Evolutionary conservation across 2,888 invertebrate species (phyloP).

Genomic region (Oscheius myriophilus): DNA sequence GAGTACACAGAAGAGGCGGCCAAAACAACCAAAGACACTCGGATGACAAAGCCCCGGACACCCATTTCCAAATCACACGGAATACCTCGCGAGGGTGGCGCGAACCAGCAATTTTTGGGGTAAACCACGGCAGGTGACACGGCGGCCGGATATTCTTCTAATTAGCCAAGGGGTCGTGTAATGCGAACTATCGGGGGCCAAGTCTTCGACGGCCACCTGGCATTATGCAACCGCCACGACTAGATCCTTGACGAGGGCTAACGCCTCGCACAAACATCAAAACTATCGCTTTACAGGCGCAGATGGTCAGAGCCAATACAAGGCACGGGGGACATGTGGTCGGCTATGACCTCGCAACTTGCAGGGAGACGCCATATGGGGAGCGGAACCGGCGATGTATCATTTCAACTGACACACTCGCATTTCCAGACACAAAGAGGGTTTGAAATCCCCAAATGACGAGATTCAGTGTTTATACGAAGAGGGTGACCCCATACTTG

Average conservation of each 20-base stretch:
- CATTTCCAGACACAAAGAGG: no score
- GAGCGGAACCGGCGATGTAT: no score
- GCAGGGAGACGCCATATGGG: no score
- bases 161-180: slow-evolving; percentile 2
- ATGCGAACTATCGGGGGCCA: neutral
- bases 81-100: neutral
- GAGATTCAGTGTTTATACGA: no score
- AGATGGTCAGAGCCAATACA: slow-evolving; percentile 24
- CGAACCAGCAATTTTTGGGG: neutral
- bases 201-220: no score
- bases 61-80: neutral
- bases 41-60: neutral
- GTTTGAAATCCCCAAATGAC: no score
- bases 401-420: no score
- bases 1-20: slow-evolving; percentile 19
- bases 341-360: no score
- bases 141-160: slow-evolving; percentile 1
- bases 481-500: no score
- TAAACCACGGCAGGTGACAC: slow-evolving; percentile 1
- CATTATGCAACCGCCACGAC: no score
- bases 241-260: no score
- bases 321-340: slow-evolving; percentile 1
- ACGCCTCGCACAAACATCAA: slow-evolving; percentile 20
- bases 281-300: slow-evolving; percentile 30
- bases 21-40: neutral